Conservation (phyloP, 2,797 vertebrate species). For the Aldrovandia affinis region DNA sequence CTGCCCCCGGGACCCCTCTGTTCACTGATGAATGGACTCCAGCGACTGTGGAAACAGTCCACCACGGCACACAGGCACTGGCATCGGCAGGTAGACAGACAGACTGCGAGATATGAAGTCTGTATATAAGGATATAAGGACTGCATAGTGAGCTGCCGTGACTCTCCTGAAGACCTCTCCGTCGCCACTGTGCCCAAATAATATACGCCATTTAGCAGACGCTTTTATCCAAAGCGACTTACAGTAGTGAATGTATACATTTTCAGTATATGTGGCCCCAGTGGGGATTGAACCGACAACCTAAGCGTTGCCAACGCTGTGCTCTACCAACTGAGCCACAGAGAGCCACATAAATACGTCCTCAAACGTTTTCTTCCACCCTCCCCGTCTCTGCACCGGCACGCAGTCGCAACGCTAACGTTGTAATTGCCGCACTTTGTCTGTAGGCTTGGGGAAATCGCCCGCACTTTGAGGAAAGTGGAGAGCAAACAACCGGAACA, state of each 20-base stretch:
- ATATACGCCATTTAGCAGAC: no score
- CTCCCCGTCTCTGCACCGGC: not conserved
- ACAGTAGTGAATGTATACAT: no score
- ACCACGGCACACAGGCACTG: not conserved
- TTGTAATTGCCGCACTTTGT: not conserved
- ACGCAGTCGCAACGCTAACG: not conserved
- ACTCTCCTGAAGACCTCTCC: not conserved
- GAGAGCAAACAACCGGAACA: slow-evolving; percentile 31
- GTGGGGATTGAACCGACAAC: no score
- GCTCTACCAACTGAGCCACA: no score
- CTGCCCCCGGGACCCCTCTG: slow-evolving; percentile 37
- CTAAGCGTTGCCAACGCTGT: no score
- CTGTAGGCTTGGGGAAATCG: not conserved
- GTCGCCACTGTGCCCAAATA: no score
- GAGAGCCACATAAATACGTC: not conserved
- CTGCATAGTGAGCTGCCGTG: not conserved
- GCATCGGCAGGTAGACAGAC: not conserved
- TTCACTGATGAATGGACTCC: slow-evolving; percentile 46
- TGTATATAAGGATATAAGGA: not conserved
- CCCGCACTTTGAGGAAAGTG: slow-evolving; percentile 12
- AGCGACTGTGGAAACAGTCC: slow-evolving; percentile 4
- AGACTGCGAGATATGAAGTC: not conserved
- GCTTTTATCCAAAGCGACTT: no score
- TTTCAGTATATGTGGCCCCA: no score
- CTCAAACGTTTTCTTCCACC: not conserved